Base-by-base conservation (phyloP, 2,113 vertebrate species). In the Gadus macrocephalus region DNA sequence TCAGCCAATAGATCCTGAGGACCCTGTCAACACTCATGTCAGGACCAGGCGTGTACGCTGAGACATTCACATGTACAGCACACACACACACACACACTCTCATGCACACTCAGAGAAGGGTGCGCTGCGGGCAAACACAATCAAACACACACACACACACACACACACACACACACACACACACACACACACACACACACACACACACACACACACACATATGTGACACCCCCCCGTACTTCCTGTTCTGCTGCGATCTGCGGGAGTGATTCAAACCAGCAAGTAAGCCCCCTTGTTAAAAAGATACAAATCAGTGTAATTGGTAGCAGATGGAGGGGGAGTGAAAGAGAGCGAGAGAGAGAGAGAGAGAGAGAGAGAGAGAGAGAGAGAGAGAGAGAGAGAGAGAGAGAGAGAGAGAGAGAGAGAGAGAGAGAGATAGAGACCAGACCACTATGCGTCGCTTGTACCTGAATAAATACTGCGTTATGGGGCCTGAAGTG, bases 261-360 rank as follows among this genome's bases (percentile, higher is more conserved):
- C 67, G 73, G 65, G 64, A 71, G 74, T 62, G 71, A 81, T 80
- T 81, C 69, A 73, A 79, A 83, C 69, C 62, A 62, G 59, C 72
- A 5, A 66, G 81, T 77, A 74, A 69, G 62, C 77, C 72, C 78
- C 69, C 81, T 78, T 76, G 78, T 83, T 84, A 82, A 78, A 84
- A 86, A 80, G 77, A 79, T 81, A 88, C 83, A 88, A 87, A 90
- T 83, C 80, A 89, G 75, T 72, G 67, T 92, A 91, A 93, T 89
- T 80, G 86, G 88, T 91, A 93, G 81, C 85, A 92, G 90, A 92
- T 91, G 86, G 83, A 60, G 74, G 87, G 69, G 77, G 72, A 71
- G 74, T 83, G 85, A 83, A 73, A 68, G 76, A 83, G 78, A 63
- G 76, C 55, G 62, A 19, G 70, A 65, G 75, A 84, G 76, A 17